Conservation (phyloP, 2,797 vertebrate genomes). For the Pachyuromys duprasi region DNA sequence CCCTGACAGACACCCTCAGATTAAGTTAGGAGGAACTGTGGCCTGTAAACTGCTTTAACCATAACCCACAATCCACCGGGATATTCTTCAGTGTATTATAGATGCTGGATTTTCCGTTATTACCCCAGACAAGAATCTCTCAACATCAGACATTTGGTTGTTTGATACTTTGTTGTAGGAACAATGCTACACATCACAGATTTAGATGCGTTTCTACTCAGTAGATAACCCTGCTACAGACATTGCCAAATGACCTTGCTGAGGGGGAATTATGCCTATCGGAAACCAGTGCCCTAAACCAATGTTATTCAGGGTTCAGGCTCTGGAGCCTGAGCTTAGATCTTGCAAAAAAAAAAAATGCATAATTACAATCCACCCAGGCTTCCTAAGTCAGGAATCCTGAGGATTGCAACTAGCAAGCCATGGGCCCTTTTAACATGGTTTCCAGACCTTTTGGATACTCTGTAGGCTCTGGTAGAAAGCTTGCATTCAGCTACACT, state of each 20-base stretch:
- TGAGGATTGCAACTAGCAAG: background rate
- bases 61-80: background rate
- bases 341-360: background rate
- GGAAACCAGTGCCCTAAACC: background rate
- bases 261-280: accelerated
- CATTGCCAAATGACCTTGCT: background rate
- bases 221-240: background rate
- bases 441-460: background rate
- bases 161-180: background rate
- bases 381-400: background rate
- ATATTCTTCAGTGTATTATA: background rate
- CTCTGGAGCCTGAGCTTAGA: background rate
- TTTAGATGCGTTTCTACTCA: background rate
- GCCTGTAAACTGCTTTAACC: background rate
- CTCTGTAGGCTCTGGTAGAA: background rate
- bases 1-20: background rate
- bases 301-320: background rate
- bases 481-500: background rate
- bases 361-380: background rate
- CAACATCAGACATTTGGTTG: background rate
- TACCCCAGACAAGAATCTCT: background rate
- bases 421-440: background rate
- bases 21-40: background rate
- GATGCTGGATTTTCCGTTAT: background rate
- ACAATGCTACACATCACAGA: background rate